Evolutionary conservation across 2,888 invertebrate species (phyloP).

Genomic region (Polydrusus cervinus): DNA sequence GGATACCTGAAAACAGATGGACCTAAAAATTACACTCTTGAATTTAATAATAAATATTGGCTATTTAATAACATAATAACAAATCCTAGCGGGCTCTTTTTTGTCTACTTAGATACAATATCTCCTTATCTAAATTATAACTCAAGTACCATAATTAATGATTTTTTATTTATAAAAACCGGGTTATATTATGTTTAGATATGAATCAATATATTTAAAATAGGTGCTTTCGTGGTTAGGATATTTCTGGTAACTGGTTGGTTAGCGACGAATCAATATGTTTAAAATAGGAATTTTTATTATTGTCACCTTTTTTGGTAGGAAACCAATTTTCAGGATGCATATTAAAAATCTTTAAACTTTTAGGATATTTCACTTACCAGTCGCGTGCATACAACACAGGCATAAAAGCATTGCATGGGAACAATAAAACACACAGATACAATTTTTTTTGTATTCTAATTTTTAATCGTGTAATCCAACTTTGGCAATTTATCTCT

Average conservation of each 20-base stretch:
- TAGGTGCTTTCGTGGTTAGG: not conserved
- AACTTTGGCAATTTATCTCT: too few relatives aligned
- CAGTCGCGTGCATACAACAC: too few relatives aligned
- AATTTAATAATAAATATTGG: not conserved
- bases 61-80: not conserved
- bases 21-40: not conserved
- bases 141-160: slow-evolving; percentile 1
- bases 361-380: too few relatives aligned
- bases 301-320: too few relatives aligned
- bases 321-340: too few relatives aligned
- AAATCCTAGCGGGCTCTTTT: not conserved
- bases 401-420: too few relatives aligned
- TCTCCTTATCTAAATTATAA: slow-evolving; percentile 14
- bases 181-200: not conserved
- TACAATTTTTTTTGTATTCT: too few relatives aligned
- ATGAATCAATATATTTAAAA: slow-evolving; percentile 5
- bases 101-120: slow-evolving; percentile 13
- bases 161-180: not conserved
- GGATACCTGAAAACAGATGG: not conserved
- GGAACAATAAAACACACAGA: too few relatives aligned
- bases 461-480: too few relatives aligned
- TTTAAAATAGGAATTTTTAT: not conserved
- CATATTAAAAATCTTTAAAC: too few relatives aligned
- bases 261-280: not conserved
- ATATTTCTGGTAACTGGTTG: too few relatives aligned